Percentiles rank a stretch among this genome's conserved stretches.
Conservation (phyloP, 2,888 invertebrate species). For the Hololepta plana region DNA sequence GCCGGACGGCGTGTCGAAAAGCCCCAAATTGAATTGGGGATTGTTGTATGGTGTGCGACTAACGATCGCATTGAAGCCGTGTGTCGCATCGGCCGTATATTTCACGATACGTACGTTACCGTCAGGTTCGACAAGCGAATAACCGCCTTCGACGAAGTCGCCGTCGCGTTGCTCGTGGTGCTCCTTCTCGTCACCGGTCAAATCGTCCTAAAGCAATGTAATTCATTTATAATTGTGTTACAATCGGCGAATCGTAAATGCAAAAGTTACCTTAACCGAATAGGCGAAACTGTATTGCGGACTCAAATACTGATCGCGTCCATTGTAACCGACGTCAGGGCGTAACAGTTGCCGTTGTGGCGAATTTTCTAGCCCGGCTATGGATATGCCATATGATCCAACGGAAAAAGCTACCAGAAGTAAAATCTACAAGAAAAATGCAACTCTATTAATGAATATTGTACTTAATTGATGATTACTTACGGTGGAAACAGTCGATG, state of each 20-base stretch:
- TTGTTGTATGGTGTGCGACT: slow-evolving; percentile 8
- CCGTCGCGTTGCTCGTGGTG: slow-evolving; percentile 17
- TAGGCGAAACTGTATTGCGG: slow-evolving; percentile 19
- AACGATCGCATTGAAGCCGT: slow-evolving; percentile 18
- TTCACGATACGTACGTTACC: slow-evolving; percentile 17
- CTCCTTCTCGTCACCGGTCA: slow-evolving; percentile 16
- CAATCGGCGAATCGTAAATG: background rate
- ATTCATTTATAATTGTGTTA: slow-evolving; percentile 1
- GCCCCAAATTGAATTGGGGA: too few relatives aligned
- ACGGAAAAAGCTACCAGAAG: too few relatives aligned
- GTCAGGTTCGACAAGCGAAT: slow-evolving; percentile 17
- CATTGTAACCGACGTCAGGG: too few relatives aligned
- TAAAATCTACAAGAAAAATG: too few relatives aligned
- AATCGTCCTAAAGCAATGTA: slow-evolving; percentile 12
- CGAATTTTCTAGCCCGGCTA: too few relatives aligned
- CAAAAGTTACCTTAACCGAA: slow-evolving; percentile 14
- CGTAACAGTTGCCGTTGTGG: too few relatives aligned
- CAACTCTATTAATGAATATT: too few relatives aligned
- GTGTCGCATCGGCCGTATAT: slow-evolving; percentile 16
- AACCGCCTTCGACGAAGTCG: slow-evolving; percentile 16
- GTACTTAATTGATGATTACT: too few relatives aligned
- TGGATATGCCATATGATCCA: too few relatives aligned
- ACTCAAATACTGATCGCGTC: slow-evolving; percentile 16
- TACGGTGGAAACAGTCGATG: too few relatives aligned
- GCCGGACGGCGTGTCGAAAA: too few relatives aligned